Evolutionary conservation across 2,113 vertebrate genomes (phyloP), one percentile per base, ranked within the genome.

Genomic region (Hiodon tergisus): DNA sequence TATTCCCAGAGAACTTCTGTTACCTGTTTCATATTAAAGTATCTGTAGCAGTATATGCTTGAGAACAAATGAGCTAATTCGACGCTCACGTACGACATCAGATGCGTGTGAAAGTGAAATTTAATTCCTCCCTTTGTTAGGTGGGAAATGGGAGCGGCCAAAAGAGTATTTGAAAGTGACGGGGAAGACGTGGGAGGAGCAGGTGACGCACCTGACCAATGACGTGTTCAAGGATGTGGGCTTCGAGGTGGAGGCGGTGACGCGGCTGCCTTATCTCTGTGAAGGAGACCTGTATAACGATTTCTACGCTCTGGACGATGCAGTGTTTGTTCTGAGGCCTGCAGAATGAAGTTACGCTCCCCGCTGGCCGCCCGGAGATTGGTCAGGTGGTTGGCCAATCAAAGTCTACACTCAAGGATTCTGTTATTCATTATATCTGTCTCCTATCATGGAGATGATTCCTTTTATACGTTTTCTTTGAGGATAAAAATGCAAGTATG

Each of bases 211-310:
- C 79, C 81, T 99, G 85, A 91, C 93, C 14, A 90, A 87, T 58
- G 83, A 88, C n/a, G 93, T 98, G 54, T 97, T 99, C 87, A 82
- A 78, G 59, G 90, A 86, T 84, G 91, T 86, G 5, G 97, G 97
- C 7, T 95, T 99, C 79, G 91, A 90, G 75, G 93, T 99, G 4
- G 95, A 98, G 82, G 92, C 94, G 9, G 93, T 99, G 82, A 99
- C 96, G 60, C 93, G 97, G 77, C 82, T 99, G 86, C 97, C 97
- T 0, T 99, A 99, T 87, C 92, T 99, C 69, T 99, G 97, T 50
- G 97, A 99, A 81, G 97, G 97, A 2, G 97, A 99, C 83, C 95
- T 98, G 94, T 96, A 98, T 55, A 96, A 95, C 57, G 96, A 98
- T 85, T 98, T 97, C 89, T 99, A 98, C 0, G 91, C 98, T 47